Evolutionary conservation across 1,140 invertebrate genomes (phyloP).

Genomic region (Sitophilus oryzae): DNA sequence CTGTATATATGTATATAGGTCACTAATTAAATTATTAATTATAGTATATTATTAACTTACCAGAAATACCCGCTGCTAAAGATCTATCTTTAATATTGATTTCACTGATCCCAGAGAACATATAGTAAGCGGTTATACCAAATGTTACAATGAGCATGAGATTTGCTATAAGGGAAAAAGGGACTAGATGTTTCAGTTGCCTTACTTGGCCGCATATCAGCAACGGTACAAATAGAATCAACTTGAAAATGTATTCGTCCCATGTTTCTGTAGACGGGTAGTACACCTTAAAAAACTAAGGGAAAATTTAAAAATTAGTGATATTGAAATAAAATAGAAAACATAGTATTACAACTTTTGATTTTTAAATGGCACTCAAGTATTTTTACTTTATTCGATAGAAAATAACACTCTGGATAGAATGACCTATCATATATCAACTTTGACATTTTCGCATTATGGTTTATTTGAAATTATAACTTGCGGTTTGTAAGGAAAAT

Average conservation of each 20-base stretch:
- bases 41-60: too few relatives aligned
- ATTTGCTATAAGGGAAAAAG: slow-evolving; percentile 70
- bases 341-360: too few relatives aligned
- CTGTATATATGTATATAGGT: too few relatives aligned
- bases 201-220: slow-evolving; percentile 60
- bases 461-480: too few relatives aligned
- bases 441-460: too few relatives aligned
- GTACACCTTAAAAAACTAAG: slow-evolving; percentile 12
- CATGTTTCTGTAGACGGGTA: slow-evolving; percentile 13
- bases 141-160: slow-evolving; percentile 61
- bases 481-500: too few relatives aligned
- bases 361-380: too few relatives aligned
- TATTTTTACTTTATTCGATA: too few relatives aligned
- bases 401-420: too few relatives aligned
- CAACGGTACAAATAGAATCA: slow-evolving; percentile 52
- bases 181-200: slow-evolving; percentile 66
- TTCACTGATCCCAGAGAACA: slow-evolving; percentile 54
- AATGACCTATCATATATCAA: too few relatives aligned
- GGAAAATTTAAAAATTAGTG: slow-evolving; percentile 3
- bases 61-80: slow-evolving; percentile 19
- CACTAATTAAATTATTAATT: too few relatives aligned
- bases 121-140: slow-evolving; percentile 64
- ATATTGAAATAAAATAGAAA: too few relatives aligned
- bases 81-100: slow-evolving; percentile 24
- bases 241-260: slow-evolving; percentile 47